A percentile compares a stretch with the other conserved stretches of the same genome.
Evolutionary conservation across 2,797 vertebrate genomes (phyloP).

Genomic region (Naso thynnoides): DNA sequence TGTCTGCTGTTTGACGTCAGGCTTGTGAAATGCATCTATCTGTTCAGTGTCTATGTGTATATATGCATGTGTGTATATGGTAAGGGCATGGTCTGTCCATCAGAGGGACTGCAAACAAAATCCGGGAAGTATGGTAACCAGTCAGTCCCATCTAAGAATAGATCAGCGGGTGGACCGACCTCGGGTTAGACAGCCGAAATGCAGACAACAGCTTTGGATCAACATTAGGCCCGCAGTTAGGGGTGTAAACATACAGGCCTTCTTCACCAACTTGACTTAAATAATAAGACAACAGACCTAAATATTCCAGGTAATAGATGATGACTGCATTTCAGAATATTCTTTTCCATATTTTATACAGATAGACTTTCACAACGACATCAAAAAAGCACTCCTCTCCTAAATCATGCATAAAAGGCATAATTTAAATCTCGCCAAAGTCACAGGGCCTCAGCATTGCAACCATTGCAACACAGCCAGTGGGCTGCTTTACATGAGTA

Average conservation of each 20-base stretch:
- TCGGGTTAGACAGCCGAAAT: constrained; percentile 29
- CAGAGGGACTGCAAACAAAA: constrained; percentile 41
- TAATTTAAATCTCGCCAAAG: constrained; percentile 52
- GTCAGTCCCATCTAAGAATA: constrained; percentile 50
- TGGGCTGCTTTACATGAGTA: constrained; percentile 60
- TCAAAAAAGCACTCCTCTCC: constrained; percentile 1
- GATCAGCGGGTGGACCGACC: constrained; percentile 28
- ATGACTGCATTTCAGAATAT: neutral
- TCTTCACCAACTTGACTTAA: constrained; percentile 6
- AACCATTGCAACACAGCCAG: constrained; percentile 26
- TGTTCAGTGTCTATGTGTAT: constrained; percentile 30
- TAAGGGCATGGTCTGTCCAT: constrained; percentile 6
- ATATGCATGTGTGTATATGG: constrained; percentile 11
- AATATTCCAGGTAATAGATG: constrained; percentile 11
- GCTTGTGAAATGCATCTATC: constrained; percentile 67
- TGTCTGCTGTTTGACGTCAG: constrained; percentile 63
- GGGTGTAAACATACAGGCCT: constrained; percentile 17
- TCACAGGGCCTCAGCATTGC: constrained; percentile 28
- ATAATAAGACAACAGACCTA: neutral
- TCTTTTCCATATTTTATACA: constrained; percentile 12
- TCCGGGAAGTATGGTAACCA: constrained; percentile 44
- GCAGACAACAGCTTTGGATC: constrained; percentile 28
- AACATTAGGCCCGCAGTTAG: constrained; percentile 3
- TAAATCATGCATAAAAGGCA: constrained; percentile 60
- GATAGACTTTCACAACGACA: constrained; percentile 27